These are phyloP conservation scores for Rhinophrynus dorsalis DNA, from an alignment of 2,797 vertebrate species.

Conservation along the genomic window DNA sequence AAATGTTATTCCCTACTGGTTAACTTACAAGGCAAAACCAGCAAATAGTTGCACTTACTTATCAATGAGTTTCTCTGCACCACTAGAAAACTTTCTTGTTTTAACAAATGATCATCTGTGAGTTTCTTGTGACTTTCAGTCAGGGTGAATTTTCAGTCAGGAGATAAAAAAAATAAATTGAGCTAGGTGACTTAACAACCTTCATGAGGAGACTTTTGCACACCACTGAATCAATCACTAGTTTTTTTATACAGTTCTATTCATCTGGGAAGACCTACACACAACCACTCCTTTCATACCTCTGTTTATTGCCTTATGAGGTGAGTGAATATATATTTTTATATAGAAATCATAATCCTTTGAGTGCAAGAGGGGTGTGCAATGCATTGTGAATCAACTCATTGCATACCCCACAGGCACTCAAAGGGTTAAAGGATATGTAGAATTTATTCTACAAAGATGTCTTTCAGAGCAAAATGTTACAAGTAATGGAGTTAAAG, in stretches of 20 bases:
- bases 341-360: no score
- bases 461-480: no score
- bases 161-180: conserved; percentile 28
- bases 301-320: no score
- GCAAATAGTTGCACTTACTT: not conserved
- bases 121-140: conserved; percentile 19
- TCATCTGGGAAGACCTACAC: conserved; percentile 10
- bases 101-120: conserved; percentile 16
- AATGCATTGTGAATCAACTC: no score
- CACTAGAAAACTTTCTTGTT: conserved; percentile 13
- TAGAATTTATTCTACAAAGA: no score
- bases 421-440: no score
- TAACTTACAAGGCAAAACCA: no score
- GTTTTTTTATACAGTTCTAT: not conserved
- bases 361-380: no score
- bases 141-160: conserved; percentile 16
- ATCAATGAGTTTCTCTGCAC: conserved; percentile 7
- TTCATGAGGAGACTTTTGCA: conserved; percentile 3
- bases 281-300: not conserved
- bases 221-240: conserved; percentile 16
- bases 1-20: no score
- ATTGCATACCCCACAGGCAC: no score
- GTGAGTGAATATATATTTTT: no score
- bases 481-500: no score
- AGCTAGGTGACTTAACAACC: not conserved